Evolutionary conservation across 2,888 invertebrate species (phyloP).

Genomic region (Hyles lineata): DNA sequence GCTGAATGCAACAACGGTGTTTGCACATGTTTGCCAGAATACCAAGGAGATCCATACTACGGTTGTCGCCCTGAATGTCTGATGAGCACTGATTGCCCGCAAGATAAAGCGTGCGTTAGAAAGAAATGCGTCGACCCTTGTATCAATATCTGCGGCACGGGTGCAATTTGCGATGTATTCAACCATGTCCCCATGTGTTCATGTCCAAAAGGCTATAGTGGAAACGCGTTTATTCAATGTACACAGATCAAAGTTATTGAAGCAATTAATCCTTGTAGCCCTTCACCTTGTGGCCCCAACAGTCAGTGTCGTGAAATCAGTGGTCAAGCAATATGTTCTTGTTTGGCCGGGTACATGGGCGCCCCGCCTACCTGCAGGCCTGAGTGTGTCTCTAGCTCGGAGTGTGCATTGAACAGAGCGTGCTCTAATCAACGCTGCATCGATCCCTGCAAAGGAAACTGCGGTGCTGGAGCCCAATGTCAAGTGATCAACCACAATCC

Average conservation of each 20-base stretch:
- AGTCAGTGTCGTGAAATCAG: slow-evolving; percentile 88
- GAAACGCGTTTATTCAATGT: slow-evolving; percentile 89
- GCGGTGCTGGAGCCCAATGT: slow-evolving; percentile 89
- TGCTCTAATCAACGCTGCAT: slow-evolving; percentile 89
- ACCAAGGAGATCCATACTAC: slow-evolving; percentile 90
- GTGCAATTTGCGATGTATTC: slow-evolving; percentile 89
- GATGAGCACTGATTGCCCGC: slow-evolving; percentile 89
- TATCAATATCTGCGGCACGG: slow-evolving; percentile 89
- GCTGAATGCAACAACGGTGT: slow-evolving; percentile 88
- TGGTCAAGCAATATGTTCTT: slow-evolving; percentile 89
- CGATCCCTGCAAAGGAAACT: slow-evolving; percentile 90
- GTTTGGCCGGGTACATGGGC: slow-evolving; percentile 87
- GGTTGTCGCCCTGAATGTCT: slow-evolving; percentile 94
- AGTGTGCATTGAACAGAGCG: slow-evolving; percentile 87
- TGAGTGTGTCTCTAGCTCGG: slow-evolving; percentile 88
- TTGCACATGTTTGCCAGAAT: slow-evolving; percentile 90
- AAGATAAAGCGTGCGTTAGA: slow-evolving; percentile 88
- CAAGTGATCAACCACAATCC: slow-evolving; percentile 91
- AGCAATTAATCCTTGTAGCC: slow-evolving; percentile 86
- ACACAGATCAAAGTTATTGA: slow-evolving; percentile 68
- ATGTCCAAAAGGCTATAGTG: slow-evolving; percentile 86
- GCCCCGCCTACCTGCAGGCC: slow-evolving; percentile 90
- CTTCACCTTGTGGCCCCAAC: slow-evolving; percentile 90
- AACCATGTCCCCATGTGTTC: slow-evolving; percentile 86
- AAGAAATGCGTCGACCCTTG: slow-evolving; percentile 93